Evolutionary conservation across 2,113 vertebrate species (phyloP).

Genomic region (Stigmatopora nigra): DNA sequence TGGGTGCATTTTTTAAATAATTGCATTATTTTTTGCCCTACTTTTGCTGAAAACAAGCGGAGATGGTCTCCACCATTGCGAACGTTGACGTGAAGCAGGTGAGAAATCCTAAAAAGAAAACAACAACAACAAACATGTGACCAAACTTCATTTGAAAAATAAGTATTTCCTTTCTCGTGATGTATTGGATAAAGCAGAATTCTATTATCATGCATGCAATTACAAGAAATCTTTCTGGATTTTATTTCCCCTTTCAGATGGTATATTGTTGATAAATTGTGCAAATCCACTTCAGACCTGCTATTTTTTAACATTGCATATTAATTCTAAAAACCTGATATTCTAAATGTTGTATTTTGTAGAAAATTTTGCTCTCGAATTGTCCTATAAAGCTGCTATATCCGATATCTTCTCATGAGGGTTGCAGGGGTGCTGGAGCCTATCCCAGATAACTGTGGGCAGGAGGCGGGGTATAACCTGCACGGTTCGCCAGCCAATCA

Average conservation of each 20-base stretch:
- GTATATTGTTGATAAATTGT: too few species aligned
- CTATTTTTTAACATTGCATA: background rate
- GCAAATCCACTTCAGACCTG: background rate
- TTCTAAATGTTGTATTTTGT: too few species aligned
- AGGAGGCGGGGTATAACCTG: too few species aligned
- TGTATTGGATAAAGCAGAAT: background rate
- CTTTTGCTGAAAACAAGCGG: background rate
- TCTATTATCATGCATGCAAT: background rate
- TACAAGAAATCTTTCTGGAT: background rate
- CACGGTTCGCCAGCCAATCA: too few species aligned
- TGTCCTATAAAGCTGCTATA: too few species aligned
- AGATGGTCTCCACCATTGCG: constrained; percentile 34
- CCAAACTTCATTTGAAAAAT: background rate
- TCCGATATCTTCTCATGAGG: too few species aligned
- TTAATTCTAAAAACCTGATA: too few species aligned
- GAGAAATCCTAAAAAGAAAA: background rate
- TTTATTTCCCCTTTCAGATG: background rate
- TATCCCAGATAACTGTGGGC: too few species aligned
- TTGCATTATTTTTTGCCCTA: background rate
- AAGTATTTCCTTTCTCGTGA: background rate
- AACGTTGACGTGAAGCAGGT: constrained; percentile 50
- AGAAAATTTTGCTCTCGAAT: too few species aligned
- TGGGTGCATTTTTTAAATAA: too few species aligned
- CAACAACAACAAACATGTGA: background rate
- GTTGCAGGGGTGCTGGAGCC: too few species aligned